A percentile compares a stretch with the other conserved stretches of the same genome.
Conservation (phyloP, 1,140 invertebrate genomes). For the Zophobas atratus region DNA sequence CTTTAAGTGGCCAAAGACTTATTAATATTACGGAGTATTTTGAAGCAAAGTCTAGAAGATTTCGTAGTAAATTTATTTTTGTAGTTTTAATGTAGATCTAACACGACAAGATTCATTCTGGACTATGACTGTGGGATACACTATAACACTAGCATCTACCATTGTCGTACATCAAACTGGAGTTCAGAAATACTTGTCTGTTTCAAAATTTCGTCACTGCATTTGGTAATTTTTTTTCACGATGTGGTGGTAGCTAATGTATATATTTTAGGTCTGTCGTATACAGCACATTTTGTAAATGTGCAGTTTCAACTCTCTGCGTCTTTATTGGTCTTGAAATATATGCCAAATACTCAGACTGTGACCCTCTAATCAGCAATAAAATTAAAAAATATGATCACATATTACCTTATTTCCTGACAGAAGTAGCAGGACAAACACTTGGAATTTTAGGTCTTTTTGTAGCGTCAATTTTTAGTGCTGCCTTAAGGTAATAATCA, state of each 20-base stretch:
- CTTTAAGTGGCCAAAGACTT: slow-evolving; percentile 68
- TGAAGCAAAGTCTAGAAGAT: neutral
- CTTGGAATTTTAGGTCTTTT: slow-evolving; percentile 76
- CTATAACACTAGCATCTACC: slow-evolving; percentile 73
- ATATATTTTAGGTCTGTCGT: slow-evolving; percentile 62
- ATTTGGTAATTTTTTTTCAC: slow-evolving; percentile 66
- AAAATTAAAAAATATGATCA: slow-evolving; percentile 69
- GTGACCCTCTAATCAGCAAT: slow-evolving; percentile 78
- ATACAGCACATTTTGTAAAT: slow-evolving; percentile 68
- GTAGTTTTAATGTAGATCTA: slow-evolving; percentile 72
- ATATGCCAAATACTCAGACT: slow-evolving; percentile 80
- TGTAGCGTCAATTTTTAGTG: slow-evolving; percentile 77
- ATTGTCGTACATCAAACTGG: slow-evolving; percentile 73
- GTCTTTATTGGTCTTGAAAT: slow-evolving; percentile 80
- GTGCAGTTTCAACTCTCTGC: slow-evolving; percentile 68
- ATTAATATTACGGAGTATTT: slow-evolving; percentile 35
- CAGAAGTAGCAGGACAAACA: slow-evolving; percentile 70
- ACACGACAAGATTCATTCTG: slow-evolving; percentile 73
- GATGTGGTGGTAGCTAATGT: slow-evolving; percentile 20
- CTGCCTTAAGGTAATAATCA: slow-evolving; percentile 73
- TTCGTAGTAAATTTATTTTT: slow-evolving; percentile 63
- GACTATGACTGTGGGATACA: slow-evolving; percentile 72
- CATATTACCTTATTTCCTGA: slow-evolving; percentile 72
- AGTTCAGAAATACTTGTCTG: slow-evolving; percentile 74
- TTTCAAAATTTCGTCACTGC: slow-evolving; percentile 70